Conservation (phyloP, 2,797 vertebrate genomes). For the Crypturellus tataupa region DNA sequence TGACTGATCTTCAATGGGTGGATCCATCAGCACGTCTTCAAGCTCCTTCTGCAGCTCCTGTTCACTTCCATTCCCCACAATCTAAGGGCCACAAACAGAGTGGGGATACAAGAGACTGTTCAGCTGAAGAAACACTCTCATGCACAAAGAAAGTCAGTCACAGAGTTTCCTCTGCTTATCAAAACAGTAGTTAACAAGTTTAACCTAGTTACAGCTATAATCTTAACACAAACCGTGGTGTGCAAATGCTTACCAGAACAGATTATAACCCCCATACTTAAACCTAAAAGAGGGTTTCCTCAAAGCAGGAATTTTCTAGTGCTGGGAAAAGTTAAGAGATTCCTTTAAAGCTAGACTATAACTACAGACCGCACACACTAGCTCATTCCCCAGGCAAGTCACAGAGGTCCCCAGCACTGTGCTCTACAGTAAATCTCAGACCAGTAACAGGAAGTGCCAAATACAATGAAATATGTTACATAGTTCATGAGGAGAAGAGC, state of each 20-base stretch:
- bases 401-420: background rate
- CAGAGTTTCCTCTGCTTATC: constrained; percentile 1
- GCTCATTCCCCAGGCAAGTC: background rate
- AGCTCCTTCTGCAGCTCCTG: constrained; percentile 96
- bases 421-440: background rate
- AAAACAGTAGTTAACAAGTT: constrained; percentile 41
- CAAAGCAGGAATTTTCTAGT: constrained; percentile 9
- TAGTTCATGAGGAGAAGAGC: background rate
- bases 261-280: background rate
- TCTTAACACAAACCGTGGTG: background rate
- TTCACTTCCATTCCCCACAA: constrained; percentile 98
- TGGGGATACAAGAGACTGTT: constrained; percentile 51
- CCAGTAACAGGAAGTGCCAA: background rate
- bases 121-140: background rate
- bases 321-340: background rate
- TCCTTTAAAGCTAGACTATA: constrained; percentile 1
- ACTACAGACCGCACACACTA: background rate
- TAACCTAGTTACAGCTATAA: background rate
- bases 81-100: constrained; percentile 83
- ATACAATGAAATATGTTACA: rapidly evolving
- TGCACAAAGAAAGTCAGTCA: constrained; percentile 8
- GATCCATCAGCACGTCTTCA: constrained; percentile 97
- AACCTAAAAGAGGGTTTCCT: background rate
- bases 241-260: background rate
- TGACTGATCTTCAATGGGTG: constrained; percentile 86